phyloP scores from a whole-genome alignment of 1,140 invertebrate species.

The Drosophila oshimai region DNA sequence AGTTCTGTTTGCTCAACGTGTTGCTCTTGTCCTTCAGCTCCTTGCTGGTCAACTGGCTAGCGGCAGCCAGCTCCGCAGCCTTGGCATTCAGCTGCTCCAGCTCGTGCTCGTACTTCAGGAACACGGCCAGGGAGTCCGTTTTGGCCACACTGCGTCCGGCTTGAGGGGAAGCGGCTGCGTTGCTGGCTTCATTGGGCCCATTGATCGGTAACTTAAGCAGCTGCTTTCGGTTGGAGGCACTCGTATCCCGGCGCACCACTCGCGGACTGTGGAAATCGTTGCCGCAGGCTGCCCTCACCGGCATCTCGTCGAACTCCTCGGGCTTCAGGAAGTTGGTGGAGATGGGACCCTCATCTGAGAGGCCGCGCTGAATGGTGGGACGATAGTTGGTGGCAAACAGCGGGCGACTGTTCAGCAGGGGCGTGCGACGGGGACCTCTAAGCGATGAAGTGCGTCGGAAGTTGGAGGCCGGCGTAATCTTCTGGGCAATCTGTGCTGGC shows the following conservation, averaged over 20 bases:
- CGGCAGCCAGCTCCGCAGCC: conserved; percentile 31
- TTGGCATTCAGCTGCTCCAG: conserved; percentile 70
- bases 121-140: conserved; percentile 79
- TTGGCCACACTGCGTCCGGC: conserved; percentile 58
- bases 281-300: conserved; percentile 73
- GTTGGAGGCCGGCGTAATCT: conserved; percentile 43
- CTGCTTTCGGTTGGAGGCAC: conserved; percentile 73
- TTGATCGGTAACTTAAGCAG: conserved; percentile 49
- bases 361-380: conserved; percentile 78
- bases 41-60: conserved; percentile 62
- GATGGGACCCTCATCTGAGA: conserved; percentile 82
- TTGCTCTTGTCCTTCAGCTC: conserved; percentile 82
- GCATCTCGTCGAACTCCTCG: conserved; percentile 82
- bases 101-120: conserved; percentile 81
- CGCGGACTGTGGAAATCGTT: conserved; percentile 79
- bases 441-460: conserved; percentile 78
- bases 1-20: conserved; percentile 78
- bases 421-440: conserved; percentile 66
- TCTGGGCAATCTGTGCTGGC: conserved; percentile 1
- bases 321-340: conserved; percentile 81
- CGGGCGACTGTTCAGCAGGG: conserved; percentile 67
- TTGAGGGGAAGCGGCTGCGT: not conserved
- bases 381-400: conserved; percentile 73
- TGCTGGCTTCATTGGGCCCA: conserved; percentile 13
- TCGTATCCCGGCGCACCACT: conserved; percentile 71